Conservation (phyloP, 2,797 vertebrate genomes). For the Okamejei kenojei region DNA sequence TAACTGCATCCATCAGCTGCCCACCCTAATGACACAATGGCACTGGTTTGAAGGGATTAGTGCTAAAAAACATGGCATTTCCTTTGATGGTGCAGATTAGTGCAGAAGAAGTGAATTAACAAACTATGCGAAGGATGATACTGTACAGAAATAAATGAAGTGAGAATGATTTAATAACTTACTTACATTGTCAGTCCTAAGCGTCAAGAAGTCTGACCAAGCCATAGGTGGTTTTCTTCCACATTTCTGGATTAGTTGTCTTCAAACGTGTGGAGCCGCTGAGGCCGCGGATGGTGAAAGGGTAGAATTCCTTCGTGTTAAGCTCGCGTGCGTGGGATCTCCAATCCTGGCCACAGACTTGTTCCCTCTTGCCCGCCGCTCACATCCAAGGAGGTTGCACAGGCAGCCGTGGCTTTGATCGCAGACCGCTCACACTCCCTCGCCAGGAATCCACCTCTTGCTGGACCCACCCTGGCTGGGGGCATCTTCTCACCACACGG, state of each 20-base stretch:
- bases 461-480: neutral
- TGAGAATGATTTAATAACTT: neutral
- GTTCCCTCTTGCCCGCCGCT: neutral
- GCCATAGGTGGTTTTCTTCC: neutral
- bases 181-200: neutral
- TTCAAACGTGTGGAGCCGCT: neutral
- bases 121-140: neutral
- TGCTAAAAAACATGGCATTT: conserved; percentile 25
- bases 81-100: conserved; percentile 29
- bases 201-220: neutral
- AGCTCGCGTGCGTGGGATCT: neutral
- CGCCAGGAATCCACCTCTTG: neutral
- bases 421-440: neutral
- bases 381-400: neutral
- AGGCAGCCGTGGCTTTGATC: neutral
- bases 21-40: conserved; percentile 16
- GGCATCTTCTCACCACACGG: neutral
- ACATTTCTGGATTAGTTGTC: neutral
- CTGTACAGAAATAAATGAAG: neutral
- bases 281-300: neutral
- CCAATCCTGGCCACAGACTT: neutral
- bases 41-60: conserved; percentile 16
- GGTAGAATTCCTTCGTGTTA: neutral
- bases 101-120: neutral
- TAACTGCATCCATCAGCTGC: neutral